Evolutionary conservation across 2,888 invertebrate species (phyloP), one percentile per base, ranked within the genome.

Genomic region (Caenorhabditis uteleia): DNA sequence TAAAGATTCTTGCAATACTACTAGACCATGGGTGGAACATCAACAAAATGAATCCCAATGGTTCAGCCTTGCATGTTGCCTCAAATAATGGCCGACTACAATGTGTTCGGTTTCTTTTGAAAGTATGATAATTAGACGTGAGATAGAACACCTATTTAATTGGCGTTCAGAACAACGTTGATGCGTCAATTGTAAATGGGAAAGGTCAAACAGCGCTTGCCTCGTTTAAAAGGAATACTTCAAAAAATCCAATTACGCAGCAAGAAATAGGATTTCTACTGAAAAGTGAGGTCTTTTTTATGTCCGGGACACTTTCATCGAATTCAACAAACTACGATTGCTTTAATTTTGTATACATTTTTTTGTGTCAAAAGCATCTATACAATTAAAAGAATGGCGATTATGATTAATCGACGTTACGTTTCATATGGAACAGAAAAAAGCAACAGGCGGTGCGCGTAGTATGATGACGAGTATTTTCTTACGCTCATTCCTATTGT

Each of bases 21-120:
- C 70, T 86, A 26, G 82, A 85, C 53, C 79, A 83, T 39, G 85
- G 85, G 12, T 84, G 85, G 72, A 84, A 85, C 68, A 83, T 86
- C 36, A 85, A 86, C 75, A 70, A 84, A 29, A 70, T 77, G 7
- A 86, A 85, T 0, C 73, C 83, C 14, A 78, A 83, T 46, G 86
- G 86, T 20, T 85, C 85, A 0, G 84, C 85, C 55, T 78, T 86
- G 14, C 86, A 86, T 66, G 85, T 85, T 62, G 86, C 86, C 2
- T 85, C 85, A 14, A 75, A 83, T 36, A 83, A 80, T 70, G 85
- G 85, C 16, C 85, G 84, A 72, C 78, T 83, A 7, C 85, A 86
- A 54, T 85, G 85, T 18, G 86, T 85, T 36, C 81, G 83, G 53
- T 77, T 86, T 36, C 79, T 86, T 16, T 50, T 83, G 6, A 73